Base-by-base conservation (phyloP, 2,797 vertebrate species). In the Syngnathus rostellatus region DNA sequence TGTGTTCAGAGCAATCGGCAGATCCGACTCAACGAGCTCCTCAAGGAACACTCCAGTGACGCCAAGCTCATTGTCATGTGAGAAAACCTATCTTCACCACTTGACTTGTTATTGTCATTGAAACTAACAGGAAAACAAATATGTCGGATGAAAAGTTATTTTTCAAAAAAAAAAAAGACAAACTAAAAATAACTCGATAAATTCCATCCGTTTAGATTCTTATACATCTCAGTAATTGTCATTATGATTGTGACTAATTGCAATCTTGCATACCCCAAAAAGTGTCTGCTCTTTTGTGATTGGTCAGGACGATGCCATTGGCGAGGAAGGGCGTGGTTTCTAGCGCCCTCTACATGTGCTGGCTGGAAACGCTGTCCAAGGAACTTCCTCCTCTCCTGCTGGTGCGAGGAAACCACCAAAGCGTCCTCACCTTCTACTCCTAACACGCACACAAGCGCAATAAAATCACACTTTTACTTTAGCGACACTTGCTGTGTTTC, bases 51-150 rank as follows among this genome's bases (percentile, higher is more conserved):
- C 81, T 99, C 96, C 59, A 91, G 82, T 83, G 85, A 86, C 55
- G 95, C 97, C 80, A 98, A 94, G 69, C 90, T 97, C 87, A 98
- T 99, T 79, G 97, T 99, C 85, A 96, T 99, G 97, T 99, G 88
- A 95, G 96, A 4, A 41, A 16, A 8, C 14, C 2, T 43, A 43
- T 43, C 41, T 43, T 41, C 9, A 8, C 9, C 41, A 8, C 41
- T 9, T 31, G 31, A 31, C 31, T 31, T 31, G 31, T 31, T 31
- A 31, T 31, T 31, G 31, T 31, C 31, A 31, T 31, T 31, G 3
- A 31, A 31, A 31, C 31, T 31, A 31, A 31, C 31, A 31, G 31
- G 31, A 31, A 31, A 31, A 31, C 4, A 31, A 31, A 31, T 31
- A 31, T 31, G 3, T 31, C 31, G 31, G 31, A 31, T 31, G 31